Evolutionary conservation across 1,140 invertebrate genomes (phyloP).

Genomic region (Drosophila mauritiana): DNA sequence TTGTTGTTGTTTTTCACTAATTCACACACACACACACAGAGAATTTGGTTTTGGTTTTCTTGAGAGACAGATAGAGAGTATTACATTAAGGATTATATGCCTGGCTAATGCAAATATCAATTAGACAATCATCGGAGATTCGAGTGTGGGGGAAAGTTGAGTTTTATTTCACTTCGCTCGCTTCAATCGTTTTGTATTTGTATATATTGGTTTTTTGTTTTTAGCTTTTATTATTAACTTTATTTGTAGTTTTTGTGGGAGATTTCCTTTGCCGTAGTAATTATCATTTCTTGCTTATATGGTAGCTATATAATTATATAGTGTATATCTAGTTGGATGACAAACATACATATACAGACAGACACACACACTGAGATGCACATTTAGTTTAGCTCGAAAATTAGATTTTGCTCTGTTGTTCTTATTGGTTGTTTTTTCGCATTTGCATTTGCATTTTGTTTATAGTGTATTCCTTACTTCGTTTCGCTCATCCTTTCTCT

Average conservation of each 20-base stretch:
- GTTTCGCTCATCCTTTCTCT: neutral
- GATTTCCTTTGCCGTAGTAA: conserved; percentile 29
- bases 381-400: conserved; percentile 64
- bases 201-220: neutral
- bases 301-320: conserved; percentile 37
- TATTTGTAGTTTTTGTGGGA: conserved; percentile 10
- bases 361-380: conserved; percentile 55
- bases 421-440: neutral
- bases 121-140: conserved; percentile 40
- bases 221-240: neutral
- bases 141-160: conserved; percentile 6
- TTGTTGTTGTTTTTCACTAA: conserved; percentile 26
- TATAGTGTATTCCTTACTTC: conserved; percentile 11
- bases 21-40: conserved; percentile 11
- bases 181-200: too few relatives aligned
- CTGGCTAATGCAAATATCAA: conserved; percentile 37
- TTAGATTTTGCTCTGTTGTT: conserved; percentile 24
- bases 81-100: conserved; percentile 39
- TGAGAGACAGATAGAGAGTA: conserved; percentile 36
- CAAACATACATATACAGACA: conserved; percentile 20
- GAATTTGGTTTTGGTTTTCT: conserved; percentile 7
- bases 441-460: conserved; percentile 3
- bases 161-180: conserved; percentile 2
- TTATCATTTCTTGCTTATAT: conserved; percentile 43
- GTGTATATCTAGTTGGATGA: conserved; percentile 23